Evolutionary conservation across 2,113 vertebrate genomes (phyloP), one percentile per base, ranked within the genome.

Genomic region (Stegostoma tigrinum): DNA sequence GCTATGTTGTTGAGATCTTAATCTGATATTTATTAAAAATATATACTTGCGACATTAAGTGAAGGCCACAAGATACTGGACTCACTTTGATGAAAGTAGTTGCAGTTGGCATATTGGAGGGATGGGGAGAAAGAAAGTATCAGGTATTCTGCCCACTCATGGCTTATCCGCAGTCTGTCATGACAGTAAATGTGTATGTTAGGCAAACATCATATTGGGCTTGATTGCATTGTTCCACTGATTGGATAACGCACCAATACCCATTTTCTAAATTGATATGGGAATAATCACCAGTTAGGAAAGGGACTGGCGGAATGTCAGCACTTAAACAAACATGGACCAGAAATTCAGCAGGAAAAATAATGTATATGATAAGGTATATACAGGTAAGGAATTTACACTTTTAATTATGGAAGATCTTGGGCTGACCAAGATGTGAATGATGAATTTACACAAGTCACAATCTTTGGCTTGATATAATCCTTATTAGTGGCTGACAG

Each of bases 401-500:
- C 27, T 30, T 15, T 34, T 72, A 72, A 34, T 95, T 27, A 95
- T 72, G 68, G 15, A 95, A 66, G 45, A 75, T 72, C 24, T 52
- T 6, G 68, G 27, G 42, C 72, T 72, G 45, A 52, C 67, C 67
- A 42, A 95, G 67, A 48, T 45, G 12, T 30, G 93, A 95, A 95
- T 75, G 94, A 45, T 95, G 42, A 2, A 15, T 72, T 72, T 48
- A 48, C 67, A 95, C 68, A 48, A 52, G 68, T 95, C 67, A 75
- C 68, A 70, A 95, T 95, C 94, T 95, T 95, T 75, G 94, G 68
- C 68, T 72, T 95, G 72, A 72, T 1, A 24, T 30, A 72, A 75
- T 30, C 67, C 34, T 27, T 27, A 45, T 67, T 17, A 27, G 94
- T 95, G 72, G 48, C 34, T 1, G 14, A 70, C 45, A 95, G 94